Evolutionary conservation across 1,140 invertebrate genomes (phyloP), one percentile per base, ranked within the genome.

Genomic region (Meloidogyne hapla): DNA sequence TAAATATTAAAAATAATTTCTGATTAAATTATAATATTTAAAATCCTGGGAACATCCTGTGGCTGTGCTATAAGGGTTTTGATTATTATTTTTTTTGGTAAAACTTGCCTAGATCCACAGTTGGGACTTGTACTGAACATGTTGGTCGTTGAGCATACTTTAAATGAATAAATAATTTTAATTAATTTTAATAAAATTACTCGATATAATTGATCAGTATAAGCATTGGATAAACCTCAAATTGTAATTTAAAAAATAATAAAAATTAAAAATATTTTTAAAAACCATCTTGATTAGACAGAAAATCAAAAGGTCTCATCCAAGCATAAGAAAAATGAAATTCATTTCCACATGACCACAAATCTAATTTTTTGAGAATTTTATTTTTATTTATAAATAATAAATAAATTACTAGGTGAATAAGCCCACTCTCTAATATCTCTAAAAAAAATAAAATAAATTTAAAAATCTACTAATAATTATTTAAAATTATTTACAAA

Each of bases 141-240:
- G 79, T 82, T 9, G 85, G 79, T 45, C 85, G 72, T 25, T 84
- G 84, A 42, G 81, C 84, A 69, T 68, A 73, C 26, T 56, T 56
- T 21, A n/a, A n/a, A 56, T 1, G 18, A 56, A n/a, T 56, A 5
- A 12, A 12, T 28, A 23, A 66, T 23, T 66, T 26, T 26, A 28
- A 66, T 15, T n/a, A 66, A 15, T 66, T 10, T 66, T 18, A 66
- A 28, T 23, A 68, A 66, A 85, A 85, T n/a, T 56, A 56, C 48
- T 15, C 80, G 75, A 71, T 87, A 86, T 73, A 86, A 75, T 56
- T 87, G 79, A 61, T 86, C 85, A 10, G 85, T 86, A 77, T 86
- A 86, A 40, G 77, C 65, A 67, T 86, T 86, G 28, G 85, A 87
- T 3, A 86, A 76, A 12, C 77, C 77, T 77, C 8, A 62, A 77